Conservation (phyloP, 2,888 invertebrate species). For the Dysmachus trigonus region DNA sequence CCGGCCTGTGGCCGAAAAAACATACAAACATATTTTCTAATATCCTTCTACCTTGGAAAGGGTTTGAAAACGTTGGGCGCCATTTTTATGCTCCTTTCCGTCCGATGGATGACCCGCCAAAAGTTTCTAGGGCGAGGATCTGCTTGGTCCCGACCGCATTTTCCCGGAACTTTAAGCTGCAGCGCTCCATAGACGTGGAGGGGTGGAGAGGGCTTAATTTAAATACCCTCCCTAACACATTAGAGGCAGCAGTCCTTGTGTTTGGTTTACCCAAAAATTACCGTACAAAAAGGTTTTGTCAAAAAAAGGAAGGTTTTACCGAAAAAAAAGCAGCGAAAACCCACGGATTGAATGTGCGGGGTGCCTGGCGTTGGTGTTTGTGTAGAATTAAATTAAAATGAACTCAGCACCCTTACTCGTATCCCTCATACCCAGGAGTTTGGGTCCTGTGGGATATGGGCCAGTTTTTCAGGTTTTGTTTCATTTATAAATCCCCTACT, state of each 20-base stretch:
- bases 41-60: not conserved
- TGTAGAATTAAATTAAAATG: conserved; percentile 10
- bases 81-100: not conserved
- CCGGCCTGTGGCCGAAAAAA: not conserved
- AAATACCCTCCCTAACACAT: conserved; percentile 11
- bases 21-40: conserved; percentile 13
- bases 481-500: not conserved
- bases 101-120: not conserved
- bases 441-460: not conserved
- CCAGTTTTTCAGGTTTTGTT: not conserved
- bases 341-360: not conserved
- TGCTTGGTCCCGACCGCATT: not conserved
- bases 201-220: not conserved
- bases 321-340: not conserved
- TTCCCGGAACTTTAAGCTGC: not conserved
- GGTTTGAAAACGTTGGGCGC: not conserved
- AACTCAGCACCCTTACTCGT: not conserved
- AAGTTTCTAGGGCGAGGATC: not conserved
- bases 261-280: conserved; percentile 5
- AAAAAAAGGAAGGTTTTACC: not conserved
- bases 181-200: not conserved
- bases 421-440: no score
- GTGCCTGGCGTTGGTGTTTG: not conserved
- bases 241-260: not conserved
- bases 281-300: not conserved